Conservation (phyloP, 2,797 vertebrate genomes). For the Lepus oiostolus region DNA sequence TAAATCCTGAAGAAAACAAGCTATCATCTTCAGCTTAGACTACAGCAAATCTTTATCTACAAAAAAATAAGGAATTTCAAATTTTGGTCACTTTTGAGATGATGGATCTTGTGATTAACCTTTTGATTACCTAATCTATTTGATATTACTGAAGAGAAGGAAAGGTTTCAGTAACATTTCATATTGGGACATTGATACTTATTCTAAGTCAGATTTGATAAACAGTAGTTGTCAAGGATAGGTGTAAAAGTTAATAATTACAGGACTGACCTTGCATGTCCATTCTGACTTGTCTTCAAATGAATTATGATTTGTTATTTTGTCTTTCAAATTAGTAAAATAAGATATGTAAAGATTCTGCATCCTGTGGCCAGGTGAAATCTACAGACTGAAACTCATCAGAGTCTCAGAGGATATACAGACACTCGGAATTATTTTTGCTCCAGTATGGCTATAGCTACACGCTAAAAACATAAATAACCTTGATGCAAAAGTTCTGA, state of each 20-base stretch:
- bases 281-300: neutral
- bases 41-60: neutral
- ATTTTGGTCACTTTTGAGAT: neutral
- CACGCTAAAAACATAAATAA: neutral
- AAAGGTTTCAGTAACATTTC: neutral
- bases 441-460: neutral
- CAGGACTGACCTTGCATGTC: neutral
- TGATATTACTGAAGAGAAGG: neutral
- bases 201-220: neutral
- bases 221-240: neutral
- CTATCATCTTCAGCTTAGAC: neutral
- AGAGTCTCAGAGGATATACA: neutral
- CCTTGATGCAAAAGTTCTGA: constrained; percentile 13
- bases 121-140: constrained; percentile 23
- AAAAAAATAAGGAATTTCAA: neutral
- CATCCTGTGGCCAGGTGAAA: neutral
- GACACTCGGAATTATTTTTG: neutral
- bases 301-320: neutral
- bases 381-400: neutral
- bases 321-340: neutral
- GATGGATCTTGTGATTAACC: neutral
- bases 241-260: neutral
- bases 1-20: neutral
- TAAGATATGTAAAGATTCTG: neutral
- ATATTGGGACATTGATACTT: neutral